Evolutionary conservation across 2,888 invertebrate genomes (phyloP).

Genomic region (Hypena proboscidalis): DNA sequence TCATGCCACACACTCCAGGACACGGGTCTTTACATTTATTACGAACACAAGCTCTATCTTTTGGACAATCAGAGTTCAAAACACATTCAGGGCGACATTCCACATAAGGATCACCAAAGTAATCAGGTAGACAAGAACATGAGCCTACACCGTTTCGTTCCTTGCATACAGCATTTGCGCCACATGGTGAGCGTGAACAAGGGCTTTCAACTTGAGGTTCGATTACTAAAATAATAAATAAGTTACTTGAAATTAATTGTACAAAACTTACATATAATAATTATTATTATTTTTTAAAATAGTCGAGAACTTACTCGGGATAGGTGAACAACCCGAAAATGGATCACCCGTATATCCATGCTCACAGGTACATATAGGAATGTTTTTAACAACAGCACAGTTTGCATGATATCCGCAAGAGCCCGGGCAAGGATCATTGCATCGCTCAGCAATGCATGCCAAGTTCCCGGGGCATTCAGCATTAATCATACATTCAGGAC

Average conservation of each 20-base stretch:
- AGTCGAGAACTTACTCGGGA: slow-evolving; percentile 86
- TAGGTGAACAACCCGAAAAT: slow-evolving; percentile 89
- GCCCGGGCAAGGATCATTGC: slow-evolving; percentile 90
- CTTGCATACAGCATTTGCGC: slow-evolving; percentile 93
- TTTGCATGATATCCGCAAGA: slow-evolving; percentile 90
- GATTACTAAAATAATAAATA: slow-evolving; percentile 72
- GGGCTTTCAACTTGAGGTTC: slow-evolving; percentile 85
- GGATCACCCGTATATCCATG: slow-evolving; percentile 91
- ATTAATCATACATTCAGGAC: slow-evolving; percentile 90
- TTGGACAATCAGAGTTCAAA: slow-evolving; percentile 93
- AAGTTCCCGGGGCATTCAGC: slow-evolving; percentile 90
- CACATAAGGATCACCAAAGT: slow-evolving; percentile 94
- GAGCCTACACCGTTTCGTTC: slow-evolving; percentile 92
- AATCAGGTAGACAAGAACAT: slow-evolving; percentile 92
- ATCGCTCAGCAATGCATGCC: slow-evolving; percentile 89
- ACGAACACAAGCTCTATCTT: slow-evolving; percentile 91
- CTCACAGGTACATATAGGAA: slow-evolving; percentile 90
- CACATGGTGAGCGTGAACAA: slow-evolving; percentile 94
- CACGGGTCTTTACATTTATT: slow-evolving; percentile 95
- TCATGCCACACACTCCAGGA: slow-evolving; percentile 92
- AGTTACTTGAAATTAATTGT: not conserved
- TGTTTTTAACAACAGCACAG: slow-evolving; percentile 89
- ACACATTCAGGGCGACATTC: slow-evolving; percentile 95
- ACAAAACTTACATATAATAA: not conserved
- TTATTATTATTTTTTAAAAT: not conserved